These are phyloP conservation scores for Prolemur simus DNA, from an alignment of 2,113 vertebrate genomes.

Conservation along the genomic window DNA sequence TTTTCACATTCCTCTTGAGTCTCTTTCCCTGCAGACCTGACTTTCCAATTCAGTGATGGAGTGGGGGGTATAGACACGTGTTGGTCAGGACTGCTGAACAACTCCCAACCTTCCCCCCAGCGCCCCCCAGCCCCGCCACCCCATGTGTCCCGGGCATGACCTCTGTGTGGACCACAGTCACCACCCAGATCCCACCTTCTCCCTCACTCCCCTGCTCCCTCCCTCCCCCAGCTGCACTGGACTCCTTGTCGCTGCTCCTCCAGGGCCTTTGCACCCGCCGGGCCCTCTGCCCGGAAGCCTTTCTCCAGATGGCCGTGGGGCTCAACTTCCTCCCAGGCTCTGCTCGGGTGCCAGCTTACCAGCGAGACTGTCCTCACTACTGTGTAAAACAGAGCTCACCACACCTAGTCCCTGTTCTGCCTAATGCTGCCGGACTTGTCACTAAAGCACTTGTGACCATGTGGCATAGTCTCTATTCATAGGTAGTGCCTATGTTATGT, in stretches of 20 bases:
- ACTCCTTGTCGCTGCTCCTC: neutral
- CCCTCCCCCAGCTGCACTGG: neutral
- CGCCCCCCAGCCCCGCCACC: too few species aligned
- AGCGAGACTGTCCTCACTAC: neutral
- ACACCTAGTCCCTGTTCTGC: fast-evolving
- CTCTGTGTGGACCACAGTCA: neutral
- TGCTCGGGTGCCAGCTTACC: neutral
- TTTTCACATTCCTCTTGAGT: neutral
- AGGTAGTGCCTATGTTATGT: neutral
- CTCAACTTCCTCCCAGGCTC: neutral
- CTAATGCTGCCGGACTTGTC: neutral
- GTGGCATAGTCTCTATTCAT: neutral
- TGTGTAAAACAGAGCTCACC: neutral
- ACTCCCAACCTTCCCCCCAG: neutral
- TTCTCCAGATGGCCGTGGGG: neutral
- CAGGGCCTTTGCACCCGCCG: neutral
- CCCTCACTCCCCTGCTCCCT: neutral
- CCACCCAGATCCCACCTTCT: neutral
- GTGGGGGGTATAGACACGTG: neutral
- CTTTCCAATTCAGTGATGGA: neutral
- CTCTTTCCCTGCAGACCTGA: neutral
- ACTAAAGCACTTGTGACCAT: neutral
- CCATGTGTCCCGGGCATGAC: neutral
- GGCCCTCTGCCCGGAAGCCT: neutral
- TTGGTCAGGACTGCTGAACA: neutral